Base-by-base conservation (phyloP, 2,797 vertebrate genomes). In the Perdix hodgsoniae region DNA sequence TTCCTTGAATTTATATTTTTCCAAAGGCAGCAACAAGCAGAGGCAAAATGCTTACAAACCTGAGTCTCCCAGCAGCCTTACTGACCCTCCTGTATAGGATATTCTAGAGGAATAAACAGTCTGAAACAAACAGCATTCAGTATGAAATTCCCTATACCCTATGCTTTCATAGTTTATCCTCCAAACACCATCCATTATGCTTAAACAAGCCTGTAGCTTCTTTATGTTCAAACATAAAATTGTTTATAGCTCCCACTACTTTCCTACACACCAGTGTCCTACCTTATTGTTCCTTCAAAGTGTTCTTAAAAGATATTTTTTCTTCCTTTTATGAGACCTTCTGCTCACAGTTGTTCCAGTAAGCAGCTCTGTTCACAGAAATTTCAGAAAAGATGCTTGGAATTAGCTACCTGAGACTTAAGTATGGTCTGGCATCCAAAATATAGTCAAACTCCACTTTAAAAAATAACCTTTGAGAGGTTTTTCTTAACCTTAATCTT, bases 191-290 rank as follows among this genome's bases (percentile, higher is more conserved):
- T 76, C 44, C 81, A 83, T 93, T 93, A 86, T 26, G 23, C 44
- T 90, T 92, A 95, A 96, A 81, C 47, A 90, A 95, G 69, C 11
- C 70, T 69, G 40, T 87, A 90, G 93, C 31, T 83, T 88, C 60
- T 93, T 96, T 94, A 94, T 79, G 60, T 54, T 91, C 60, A 78
- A 64, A 71, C 37, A 92, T 90, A 54, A 96, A 85, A 60, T 37
- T 86, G 22, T 93, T 96, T 93, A 88, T 73, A 85, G 47, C 26
- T 90, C 21, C 52, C 49, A 72, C 64, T 63, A 47, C 39, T 93
- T 95, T 90, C 31, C 37, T 82, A 59, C n/a, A 37, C 27, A 16
- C 4, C 40, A 3, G 3, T 63, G n/a, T 74, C 31, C 19, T 81
- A 88, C 59, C 24, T 66, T 63, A 88, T 42, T 37, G 12, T 29